These are phyloP conservation scores for Helicoverpa zea DNA, from an alignment of 1,140 invertebrate genomes.

Conservation along the genomic window DNA sequence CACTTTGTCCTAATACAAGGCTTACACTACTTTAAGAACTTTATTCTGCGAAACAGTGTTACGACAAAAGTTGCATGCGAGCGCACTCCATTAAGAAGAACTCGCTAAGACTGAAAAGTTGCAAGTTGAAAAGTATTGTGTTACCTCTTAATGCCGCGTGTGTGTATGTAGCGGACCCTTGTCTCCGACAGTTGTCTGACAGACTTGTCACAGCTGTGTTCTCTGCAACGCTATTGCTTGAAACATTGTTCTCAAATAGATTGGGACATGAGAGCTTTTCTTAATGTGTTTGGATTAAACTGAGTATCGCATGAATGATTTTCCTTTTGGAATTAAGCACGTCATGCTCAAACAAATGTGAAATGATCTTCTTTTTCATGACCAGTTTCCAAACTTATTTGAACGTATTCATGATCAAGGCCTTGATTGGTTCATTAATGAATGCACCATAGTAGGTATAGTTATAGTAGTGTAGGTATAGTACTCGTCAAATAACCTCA, in stretches of 20 bases:
- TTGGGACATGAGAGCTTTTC: too few species aligned
- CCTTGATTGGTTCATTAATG: too few species aligned
- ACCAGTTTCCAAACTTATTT: too few species aligned
- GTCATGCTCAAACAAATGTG: too few species aligned
- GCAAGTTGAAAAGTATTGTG: slow-evolving; percentile 16
- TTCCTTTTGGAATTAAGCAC: too few species aligned
- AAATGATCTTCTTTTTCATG: too few species aligned
- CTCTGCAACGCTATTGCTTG: background rate
- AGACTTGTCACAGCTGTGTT: background rate
- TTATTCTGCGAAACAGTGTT: background rate
- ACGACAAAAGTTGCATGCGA: slow-evolving; percentile 1
- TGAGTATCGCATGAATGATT: too few species aligned
- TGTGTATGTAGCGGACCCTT: background rate
- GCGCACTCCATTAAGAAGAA: slow-evolving; percentile 18
- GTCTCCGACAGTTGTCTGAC: background rate
- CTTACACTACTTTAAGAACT: slow-evolving; percentile 10
- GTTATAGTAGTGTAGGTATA: too few species aligned
- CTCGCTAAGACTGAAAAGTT: slow-evolving; percentile 29
- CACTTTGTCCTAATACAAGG: background rate
- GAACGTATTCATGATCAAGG: too few species aligned
- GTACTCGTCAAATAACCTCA: too few species aligned
- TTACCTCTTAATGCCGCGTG: slow-evolving; percentile 26
- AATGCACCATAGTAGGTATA: too few species aligned
- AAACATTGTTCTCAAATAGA: background rate
- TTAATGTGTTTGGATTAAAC: too few species aligned